Evolutionary conservation across 2,113 vertebrate species (phyloP).

Genomic region (Callopanchax toddi): DNA sequence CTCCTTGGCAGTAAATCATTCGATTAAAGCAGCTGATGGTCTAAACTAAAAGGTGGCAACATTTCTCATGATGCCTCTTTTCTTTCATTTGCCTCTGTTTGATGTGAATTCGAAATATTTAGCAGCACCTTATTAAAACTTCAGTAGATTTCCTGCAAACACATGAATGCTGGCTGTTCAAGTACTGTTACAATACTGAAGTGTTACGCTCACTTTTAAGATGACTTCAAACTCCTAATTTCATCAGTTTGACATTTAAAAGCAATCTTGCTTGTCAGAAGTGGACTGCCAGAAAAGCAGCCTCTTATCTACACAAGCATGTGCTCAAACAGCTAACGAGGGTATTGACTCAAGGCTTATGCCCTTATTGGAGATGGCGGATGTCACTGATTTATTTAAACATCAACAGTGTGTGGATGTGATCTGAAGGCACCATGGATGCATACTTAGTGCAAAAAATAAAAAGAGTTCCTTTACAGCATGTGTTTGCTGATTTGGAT

Average conservation of each 20-base stretch:
- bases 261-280: no score
- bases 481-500: slow-evolving; percentile 51
- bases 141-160: no score
- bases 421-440: slow-evolving; percentile 66
- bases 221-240: slow-evolving; percentile 18
- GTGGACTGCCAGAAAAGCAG: no score
- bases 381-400: slow-evolving; percentile 57
- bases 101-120: no score
- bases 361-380: slow-evolving; percentile 28
- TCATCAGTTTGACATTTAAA: slow-evolving; percentile 39
- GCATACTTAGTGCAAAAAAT: no score
- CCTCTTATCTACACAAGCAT: slow-evolving; percentile 60
- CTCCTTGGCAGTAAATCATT: slow-evolving; percentile 21
- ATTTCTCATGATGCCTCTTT: not conserved
- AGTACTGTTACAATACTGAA: no score
- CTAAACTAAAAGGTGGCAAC: slow-evolving; percentile 24
- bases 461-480: slow-evolving; percentile 41
- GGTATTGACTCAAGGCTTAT: slow-evolving; percentile 45
- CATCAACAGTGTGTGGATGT: slow-evolving; percentile 50
- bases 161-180: no score
- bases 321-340: slow-evolving; percentile 54
- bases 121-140: no score
- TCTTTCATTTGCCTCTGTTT: no score
- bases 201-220: not conserved
- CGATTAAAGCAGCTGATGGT: not conserved